These are phyloP conservation scores for Pristiophorus japonicus DNA, from an alignment of 2,113 vertebrate genomes.

Conservation along the genomic window DNA sequence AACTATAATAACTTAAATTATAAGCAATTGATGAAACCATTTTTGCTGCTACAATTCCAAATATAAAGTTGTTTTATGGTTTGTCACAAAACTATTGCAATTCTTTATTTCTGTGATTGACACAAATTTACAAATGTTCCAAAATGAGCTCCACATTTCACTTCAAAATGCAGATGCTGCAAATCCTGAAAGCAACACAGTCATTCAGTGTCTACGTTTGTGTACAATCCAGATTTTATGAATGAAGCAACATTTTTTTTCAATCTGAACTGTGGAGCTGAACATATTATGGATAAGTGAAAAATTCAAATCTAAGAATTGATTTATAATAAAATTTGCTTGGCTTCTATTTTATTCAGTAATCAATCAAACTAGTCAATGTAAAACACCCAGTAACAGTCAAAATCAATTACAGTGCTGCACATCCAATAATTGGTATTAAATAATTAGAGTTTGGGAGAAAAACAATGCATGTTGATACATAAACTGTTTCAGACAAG, in stretches of 20 bases:
- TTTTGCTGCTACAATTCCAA: neutral
- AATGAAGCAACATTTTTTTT: neutral
- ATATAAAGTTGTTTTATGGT: neutral
- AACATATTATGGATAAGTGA: neutral
- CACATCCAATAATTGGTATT: neutral
- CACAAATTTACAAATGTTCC: neutral
- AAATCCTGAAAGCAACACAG: neutral
- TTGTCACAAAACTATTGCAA: neutral
- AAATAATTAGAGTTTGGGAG: neutral
- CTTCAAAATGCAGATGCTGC: neutral
- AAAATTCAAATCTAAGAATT: neutral
- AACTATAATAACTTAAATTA: neutral
- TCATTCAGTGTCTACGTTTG: neutral
- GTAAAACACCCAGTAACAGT: neutral
- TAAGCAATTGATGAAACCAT: neutral
- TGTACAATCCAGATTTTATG: neutral
- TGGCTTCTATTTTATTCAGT: neutral
- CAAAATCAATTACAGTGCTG: too few species aligned
- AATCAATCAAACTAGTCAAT: neutral
- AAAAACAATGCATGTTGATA: neutral
- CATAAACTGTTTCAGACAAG: neutral
- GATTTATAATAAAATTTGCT: neutral
- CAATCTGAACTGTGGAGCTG: neutral
- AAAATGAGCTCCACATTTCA: neutral
- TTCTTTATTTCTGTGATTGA: neutral